Evolutionary conservation across 1,140 invertebrate species (phyloP).

Genomic region (Scaptomyza hsui): DNA sequence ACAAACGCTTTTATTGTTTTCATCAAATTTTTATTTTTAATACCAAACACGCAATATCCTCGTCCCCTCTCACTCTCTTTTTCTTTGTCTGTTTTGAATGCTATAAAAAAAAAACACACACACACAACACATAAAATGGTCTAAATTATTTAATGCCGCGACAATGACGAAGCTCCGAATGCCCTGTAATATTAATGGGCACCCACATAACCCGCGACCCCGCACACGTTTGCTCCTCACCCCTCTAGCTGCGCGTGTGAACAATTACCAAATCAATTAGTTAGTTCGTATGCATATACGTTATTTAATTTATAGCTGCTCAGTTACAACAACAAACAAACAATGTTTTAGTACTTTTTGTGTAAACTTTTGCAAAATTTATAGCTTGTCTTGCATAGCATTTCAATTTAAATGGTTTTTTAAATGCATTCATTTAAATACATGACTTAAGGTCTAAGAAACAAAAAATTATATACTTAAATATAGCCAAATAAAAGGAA

Average conservation of each 20-base stretch:
- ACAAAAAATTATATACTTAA: too few species aligned
- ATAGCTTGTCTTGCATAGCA: background rate
- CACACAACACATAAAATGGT: background rate
- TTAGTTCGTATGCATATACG: conserved; percentile 16
- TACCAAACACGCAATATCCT: background rate
- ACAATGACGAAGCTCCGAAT: conserved; percentile 28
- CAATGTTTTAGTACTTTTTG: background rate
- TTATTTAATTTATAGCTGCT: conserved; percentile 10
- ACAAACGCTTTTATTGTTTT: conserved; percentile 32
- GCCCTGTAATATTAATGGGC: conserved; percentile 26
- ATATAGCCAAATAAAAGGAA: too few species aligned
- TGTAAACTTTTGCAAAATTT: background rate
- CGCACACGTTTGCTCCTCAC: background rate
- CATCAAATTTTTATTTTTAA: conserved; percentile 31
- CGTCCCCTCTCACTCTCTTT: background rate
- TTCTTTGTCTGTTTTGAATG: conserved; percentile 41
- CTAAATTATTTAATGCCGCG: conserved; percentile 38
- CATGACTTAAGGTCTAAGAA: background rate
- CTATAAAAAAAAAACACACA: conserved; percentile 33
- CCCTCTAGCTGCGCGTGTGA: conserved; percentile 11
- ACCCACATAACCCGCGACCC: background rate
- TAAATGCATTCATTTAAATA: background rate
- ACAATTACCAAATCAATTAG: conserved; percentile 50
- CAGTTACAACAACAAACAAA: conserved; percentile 4
- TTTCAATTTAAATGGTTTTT: background rate